phyloP scores from a whole-genome alignment of 2,888 invertebrate genomes.

The Rhaphigaster nebulosa region DNA sequence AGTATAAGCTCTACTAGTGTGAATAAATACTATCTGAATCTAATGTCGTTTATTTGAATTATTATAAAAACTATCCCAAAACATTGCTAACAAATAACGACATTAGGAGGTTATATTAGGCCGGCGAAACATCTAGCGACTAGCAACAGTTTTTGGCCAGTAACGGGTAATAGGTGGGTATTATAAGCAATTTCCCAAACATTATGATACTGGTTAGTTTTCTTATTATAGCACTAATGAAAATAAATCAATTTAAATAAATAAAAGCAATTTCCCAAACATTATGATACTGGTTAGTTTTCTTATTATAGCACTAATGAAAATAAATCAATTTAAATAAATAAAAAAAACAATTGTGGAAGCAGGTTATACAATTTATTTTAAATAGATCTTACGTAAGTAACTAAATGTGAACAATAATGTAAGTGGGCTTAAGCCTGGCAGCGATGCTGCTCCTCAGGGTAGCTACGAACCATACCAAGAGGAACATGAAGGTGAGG shows the following conservation, averaged over 20 bases:
- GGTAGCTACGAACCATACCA: constrained; percentile 1
- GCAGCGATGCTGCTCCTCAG: neutral
- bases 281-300: neutral
- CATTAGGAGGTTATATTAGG: neutral
- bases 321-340: neutral
- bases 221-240: neutral
- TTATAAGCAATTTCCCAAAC: neutral
- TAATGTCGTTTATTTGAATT: too few relatives aligned
- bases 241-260: neutral
- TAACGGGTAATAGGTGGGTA: neutral
- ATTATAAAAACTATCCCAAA: too few relatives aligned
- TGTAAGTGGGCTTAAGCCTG: neutral
- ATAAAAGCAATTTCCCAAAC: too few relatives aligned
- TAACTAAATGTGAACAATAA: constrained; percentile 12
- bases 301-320: neutral
- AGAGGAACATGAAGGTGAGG: constrained; percentile 9
- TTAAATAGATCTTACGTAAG: neutral
- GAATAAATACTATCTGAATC: too few relatives aligned
- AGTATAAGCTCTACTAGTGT: too few relatives aligned
- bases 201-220: neutral
- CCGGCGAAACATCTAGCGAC: too few relatives aligned
- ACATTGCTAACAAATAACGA: neutral
- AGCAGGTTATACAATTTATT: constrained; percentile 20
- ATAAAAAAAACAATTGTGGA: neutral
- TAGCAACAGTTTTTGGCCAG: neutral